phyloP scores from a whole-genome alignment of 2,797 vertebrate genomes.

The Mormyrus proboscirostris region DNA sequence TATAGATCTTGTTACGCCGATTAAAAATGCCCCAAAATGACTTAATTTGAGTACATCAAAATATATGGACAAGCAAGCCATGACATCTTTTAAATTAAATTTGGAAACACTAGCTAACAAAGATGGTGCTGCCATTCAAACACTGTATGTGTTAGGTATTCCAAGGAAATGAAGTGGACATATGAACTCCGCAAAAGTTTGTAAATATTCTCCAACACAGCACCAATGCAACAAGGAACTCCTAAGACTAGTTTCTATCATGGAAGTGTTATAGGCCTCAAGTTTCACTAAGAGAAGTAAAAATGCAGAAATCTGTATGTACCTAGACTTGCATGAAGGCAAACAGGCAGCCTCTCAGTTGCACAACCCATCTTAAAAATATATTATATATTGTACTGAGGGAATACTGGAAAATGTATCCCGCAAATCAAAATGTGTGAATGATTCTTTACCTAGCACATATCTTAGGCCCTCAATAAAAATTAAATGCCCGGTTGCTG shows the following conservation, averaged over 20 bases:
- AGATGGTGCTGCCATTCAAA: background rate
- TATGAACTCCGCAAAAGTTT: background rate
- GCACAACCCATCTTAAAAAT: background rate
- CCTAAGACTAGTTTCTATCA: background rate
- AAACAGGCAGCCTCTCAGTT: background rate
- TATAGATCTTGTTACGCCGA: background rate
- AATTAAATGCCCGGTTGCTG: background rate
- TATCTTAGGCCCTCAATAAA: background rate
- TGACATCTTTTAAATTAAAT: background rate
- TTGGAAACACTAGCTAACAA: background rate
- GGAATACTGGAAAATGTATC: background rate
- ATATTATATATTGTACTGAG: background rate
- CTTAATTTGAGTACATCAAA: background rate
- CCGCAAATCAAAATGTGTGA: background rate
- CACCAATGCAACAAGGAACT: background rate
- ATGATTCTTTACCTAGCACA: background rate
- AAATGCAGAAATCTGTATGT: background rate
- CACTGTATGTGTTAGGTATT: background rate
- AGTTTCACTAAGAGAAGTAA: background rate
- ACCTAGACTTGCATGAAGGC: background rate
- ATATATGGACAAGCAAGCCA: background rate
- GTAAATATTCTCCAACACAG: background rate
- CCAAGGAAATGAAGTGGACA: background rate
- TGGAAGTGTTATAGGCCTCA: background rate
- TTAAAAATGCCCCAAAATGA: background rate